These are phyloP conservation scores for Campoletis raptor DNA, from an alignment of 2,888 invertebrate species.

Conservation along the genomic window DNA sequence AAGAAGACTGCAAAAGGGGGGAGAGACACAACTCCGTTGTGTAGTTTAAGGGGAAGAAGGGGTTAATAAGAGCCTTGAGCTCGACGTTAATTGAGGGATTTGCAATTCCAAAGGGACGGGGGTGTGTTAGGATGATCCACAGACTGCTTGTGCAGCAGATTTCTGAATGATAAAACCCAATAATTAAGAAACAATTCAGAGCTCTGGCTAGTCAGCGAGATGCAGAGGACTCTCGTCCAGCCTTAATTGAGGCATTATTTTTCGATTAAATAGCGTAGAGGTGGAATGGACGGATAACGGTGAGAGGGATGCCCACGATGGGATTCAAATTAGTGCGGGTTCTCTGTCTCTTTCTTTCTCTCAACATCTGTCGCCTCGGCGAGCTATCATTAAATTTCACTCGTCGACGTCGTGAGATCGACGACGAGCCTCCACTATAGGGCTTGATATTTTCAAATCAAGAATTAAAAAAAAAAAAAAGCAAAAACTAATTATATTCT, in stretches of 20 bases:
- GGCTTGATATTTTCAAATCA: constrained; percentile 8
- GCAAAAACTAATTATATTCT: background rate
- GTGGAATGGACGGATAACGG: constrained; percentile 54
- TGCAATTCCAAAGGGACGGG: constrained; percentile 60
- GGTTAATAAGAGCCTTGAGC: constrained; percentile 47
- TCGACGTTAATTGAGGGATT: constrained; percentile 66
- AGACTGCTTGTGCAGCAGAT: constrained; percentile 57
- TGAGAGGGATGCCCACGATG: constrained; percentile 74
- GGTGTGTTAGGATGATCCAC: constrained; percentile 44
- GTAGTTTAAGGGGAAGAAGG: background rate
- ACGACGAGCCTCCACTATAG: constrained; percentile 42
- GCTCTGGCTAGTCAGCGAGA: constrained; percentile 65
- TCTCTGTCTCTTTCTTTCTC: constrained; percentile 67
- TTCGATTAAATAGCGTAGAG: constrained; percentile 79
- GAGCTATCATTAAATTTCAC: constrained; percentile 82
- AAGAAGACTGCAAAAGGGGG: constrained; percentile 17
- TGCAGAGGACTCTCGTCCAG: constrained; percentile 50
- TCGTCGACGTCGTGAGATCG: constrained; percentile 70
- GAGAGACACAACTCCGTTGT: background rate
- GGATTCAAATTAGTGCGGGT: constrained; percentile 82
- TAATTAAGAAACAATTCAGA: constrained; percentile 80
- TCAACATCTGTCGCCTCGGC: constrained; percentile 80
- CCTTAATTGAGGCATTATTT: constrained; percentile 81
- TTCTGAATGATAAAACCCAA: constrained; percentile 74
- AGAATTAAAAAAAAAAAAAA: background rate